Conservation (phyloP, 2,113 vertebrate species). For the Oostethus manadensis region DNA sequence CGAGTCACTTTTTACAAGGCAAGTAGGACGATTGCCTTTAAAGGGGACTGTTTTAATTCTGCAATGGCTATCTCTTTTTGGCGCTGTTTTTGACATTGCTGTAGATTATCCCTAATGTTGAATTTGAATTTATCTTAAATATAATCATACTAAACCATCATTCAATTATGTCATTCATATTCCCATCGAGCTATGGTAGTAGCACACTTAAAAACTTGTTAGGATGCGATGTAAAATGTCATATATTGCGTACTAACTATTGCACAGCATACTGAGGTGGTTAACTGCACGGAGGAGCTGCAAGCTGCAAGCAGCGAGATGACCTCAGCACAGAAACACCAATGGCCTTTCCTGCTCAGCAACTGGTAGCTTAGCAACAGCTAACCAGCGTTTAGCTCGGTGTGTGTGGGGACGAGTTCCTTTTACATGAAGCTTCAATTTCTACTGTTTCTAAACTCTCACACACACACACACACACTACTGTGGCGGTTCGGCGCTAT, state of each 20-base stretch:
- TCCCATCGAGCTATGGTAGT: too few species aligned
- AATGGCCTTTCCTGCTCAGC: background rate
- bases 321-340: background rate
- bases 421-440: slow-evolving; percentile 8
- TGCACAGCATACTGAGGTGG: background rate
- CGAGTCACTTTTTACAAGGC: too few species aligned
- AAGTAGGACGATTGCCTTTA: too few species aligned
- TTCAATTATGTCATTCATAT: too few species aligned
- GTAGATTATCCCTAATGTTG: too few species aligned
- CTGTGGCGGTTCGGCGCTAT: slow-evolving; percentile 29
- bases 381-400: slow-evolving; percentile 20
- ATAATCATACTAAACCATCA: too few species aligned
- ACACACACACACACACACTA: slow-evolving; percentile 10
- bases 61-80: too few species aligned
- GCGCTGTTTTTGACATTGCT: too few species aligned
- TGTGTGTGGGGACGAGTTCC: too few species aligned
- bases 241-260: background rate
- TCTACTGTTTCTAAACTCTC: background rate
- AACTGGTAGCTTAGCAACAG: slow-evolving; percentile 51
- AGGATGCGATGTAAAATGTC: background rate
- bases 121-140: too few species aligned
- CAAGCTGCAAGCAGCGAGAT: background rate
- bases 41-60: too few species aligned
- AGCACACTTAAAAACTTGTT: too few species aligned
- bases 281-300: background rate